These are phyloP conservation scores for Empidonax alnorum DNA, from an alignment of 2,113 vertebrate genomes.

Conservation along the genomic window DNA sequence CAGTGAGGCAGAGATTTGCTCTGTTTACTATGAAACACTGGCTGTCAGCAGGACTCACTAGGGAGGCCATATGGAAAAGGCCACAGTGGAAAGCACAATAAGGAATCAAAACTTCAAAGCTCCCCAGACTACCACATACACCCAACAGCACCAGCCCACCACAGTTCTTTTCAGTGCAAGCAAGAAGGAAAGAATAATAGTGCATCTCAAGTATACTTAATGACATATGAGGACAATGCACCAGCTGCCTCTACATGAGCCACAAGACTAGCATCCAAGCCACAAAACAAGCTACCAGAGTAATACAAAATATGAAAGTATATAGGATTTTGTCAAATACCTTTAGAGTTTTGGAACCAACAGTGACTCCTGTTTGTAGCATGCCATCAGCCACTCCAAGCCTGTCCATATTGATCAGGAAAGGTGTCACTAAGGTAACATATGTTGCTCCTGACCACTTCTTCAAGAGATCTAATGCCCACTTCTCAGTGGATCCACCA, in stretches of 20 bases:
- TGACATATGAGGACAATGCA: not conserved
- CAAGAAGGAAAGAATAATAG: not conserved
- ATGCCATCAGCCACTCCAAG: slow-evolving; percentile 94
- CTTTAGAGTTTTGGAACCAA: slow-evolving; percentile 87
- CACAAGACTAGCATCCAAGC: not conserved
- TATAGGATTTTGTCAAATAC: slow-evolving; percentile 64
- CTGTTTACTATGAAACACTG: not conserved
- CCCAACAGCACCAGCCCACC: not conserved
- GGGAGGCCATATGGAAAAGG: not conserved
- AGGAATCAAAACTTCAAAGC: slow-evolving; percentile 33
- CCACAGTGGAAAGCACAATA: not conserved
- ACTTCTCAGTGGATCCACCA: slow-evolving; percentile 88
- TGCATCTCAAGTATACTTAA: not conserved
- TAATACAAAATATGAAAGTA: not conserved
- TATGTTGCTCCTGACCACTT: slow-evolving; percentile 94
- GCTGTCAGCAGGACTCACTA: not conserved
- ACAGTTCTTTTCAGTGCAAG: not conserved
- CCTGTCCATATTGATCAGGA: slow-evolving; percentile 89
- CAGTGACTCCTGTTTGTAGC: slow-evolving; percentile 85
- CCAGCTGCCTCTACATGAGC: not conserved
- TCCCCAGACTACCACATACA: not conserved
- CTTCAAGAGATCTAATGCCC: slow-evolving; percentile 87
- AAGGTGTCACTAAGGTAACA: slow-evolving; percentile 92
- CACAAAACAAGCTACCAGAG: not conserved
- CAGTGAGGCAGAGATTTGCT: slow-evolving; percentile 1